A percentile compares a stretch with the other conserved stretches of the same genome.
Conservation (phyloP, 2,888 invertebrate species). For the Dicranocentrus wangi region DNA sequence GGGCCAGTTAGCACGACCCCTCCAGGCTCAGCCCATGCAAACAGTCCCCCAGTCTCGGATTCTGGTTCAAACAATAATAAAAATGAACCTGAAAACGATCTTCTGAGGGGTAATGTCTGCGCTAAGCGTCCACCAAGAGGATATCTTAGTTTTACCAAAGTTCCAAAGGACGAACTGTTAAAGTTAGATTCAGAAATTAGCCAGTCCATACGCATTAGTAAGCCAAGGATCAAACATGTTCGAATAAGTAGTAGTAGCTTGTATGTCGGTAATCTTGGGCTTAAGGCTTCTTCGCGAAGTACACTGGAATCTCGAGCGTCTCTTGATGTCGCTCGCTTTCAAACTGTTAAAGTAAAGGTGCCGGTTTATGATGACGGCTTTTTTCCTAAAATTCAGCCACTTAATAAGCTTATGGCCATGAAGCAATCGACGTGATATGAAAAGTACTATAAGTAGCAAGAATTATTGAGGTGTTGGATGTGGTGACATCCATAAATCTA, state of each 20-base stretch:
- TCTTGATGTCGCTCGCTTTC: too few relatives aligned
- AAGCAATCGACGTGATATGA: too few relatives aligned
- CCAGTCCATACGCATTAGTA: neutral
- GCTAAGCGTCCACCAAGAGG: neutral
- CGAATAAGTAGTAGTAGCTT: neutral
- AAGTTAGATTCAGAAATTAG: constrained; percentile 22
- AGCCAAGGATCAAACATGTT: constrained; percentile 7
- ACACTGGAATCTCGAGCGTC: neutral
- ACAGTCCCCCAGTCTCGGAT: too few relatives aligned
- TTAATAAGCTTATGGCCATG: constrained; percentile 10
- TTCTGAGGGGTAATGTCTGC: too few relatives aligned
- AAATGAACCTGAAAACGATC: too few relatives aligned
- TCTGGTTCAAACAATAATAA: too few relatives aligned
- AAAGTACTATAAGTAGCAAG: too few relatives aligned
- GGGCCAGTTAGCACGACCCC: too few relatives aligned
- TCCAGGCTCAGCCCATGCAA: too few relatives aligned
- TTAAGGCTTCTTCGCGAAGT: neutral
- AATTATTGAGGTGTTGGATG: too few relatives aligned
- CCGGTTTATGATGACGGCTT: constrained; percentile 47
- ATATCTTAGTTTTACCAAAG: constrained; percentile 29
- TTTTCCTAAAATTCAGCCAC: constrained; percentile 45
- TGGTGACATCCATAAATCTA: too few relatives aligned
- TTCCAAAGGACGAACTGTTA: constrained; percentile 32
- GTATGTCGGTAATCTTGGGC: too few relatives aligned
- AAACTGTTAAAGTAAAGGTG: neutral